Evolutionary conservation across 23 tunicate species (phyloP).

Genomic region (Trididemnum clinides): DNA sequence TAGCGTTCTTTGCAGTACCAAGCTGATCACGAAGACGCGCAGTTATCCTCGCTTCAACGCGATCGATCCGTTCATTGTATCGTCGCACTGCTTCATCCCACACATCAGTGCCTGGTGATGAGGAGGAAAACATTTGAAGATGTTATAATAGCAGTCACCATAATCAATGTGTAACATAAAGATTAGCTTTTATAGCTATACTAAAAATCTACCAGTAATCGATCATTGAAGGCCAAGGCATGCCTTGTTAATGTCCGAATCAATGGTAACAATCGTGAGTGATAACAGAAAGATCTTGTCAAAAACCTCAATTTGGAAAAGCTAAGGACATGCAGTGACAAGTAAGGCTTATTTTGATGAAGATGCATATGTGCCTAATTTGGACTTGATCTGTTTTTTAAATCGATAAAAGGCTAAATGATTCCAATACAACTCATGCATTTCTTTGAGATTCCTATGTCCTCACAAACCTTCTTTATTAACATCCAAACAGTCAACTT

Average conservation of each 20-base stretch:
- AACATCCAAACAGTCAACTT: constrained; percentile 90
- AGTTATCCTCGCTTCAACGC: constrained; percentile 93
- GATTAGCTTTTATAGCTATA: not conserved
- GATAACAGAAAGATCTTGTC: no score
- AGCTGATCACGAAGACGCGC: constrained; percentile 93
- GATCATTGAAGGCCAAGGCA: no score
- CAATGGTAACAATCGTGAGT: no score
- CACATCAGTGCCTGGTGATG: constrained; percentile 52
- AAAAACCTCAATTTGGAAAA: no score
- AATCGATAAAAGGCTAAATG: no score
- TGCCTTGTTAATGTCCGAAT: no score
- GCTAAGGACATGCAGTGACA: no score
- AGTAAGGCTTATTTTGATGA: no score
- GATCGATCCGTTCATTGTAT: constrained; percentile 94
- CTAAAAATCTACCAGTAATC: not conserved
- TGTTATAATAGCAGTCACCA: not conserved
- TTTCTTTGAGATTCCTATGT: no score
- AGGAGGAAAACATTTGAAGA: not conserved
- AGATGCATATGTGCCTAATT: not conserved
- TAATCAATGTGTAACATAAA: not conserved
- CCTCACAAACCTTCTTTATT: constrained; percentile 93
- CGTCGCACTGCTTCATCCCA: constrained; percentile 94
- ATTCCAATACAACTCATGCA: no score
- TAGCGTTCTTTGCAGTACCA: constrained; percentile 95
- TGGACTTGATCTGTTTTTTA: not conserved